Percentiles rank a stretch among this genome's conserved stretches.
phyloP scores from a whole-genome alignment of 2,888 invertebrate genomes.

The Heterodera filipjevi region DNA sequence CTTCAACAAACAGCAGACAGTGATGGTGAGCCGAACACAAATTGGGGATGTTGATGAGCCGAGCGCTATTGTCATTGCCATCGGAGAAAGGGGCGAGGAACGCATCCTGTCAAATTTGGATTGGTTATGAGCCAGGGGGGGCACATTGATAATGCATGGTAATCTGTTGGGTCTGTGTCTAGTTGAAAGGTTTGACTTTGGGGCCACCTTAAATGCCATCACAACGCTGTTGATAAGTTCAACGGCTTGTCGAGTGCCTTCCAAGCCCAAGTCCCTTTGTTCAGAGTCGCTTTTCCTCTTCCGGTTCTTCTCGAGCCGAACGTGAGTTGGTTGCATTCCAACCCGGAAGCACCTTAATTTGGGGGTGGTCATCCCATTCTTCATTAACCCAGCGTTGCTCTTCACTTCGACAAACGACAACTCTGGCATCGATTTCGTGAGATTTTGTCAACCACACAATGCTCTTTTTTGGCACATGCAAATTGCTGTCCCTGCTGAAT shows the following conservation, averaged over 20 bases:
- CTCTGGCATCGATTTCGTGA: constrained; percentile 55
- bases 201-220: constrained; percentile 12
- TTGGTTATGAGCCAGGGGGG: no score
- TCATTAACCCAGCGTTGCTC: not conserved
- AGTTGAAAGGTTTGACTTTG: no score
- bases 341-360: constrained; percentile 34
- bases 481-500: constrained; percentile 50
- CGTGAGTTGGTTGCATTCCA: constrained; percentile 44
- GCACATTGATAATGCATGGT: not conserved
- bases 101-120: not conserved
- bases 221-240: constrained; percentile 13
- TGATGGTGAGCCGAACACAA: not conserved
- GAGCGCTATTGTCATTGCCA: not conserved
- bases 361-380: not conserved
- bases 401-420: constrained; percentile 54
- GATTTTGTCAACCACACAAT: constrained; percentile 47
- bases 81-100: not conserved
- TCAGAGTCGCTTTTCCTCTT: constrained; percentile 38
- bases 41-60: not conserved
- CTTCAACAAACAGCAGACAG: not conserved
- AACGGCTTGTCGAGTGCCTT: constrained; percentile 24
- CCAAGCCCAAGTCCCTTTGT: constrained; percentile 22
- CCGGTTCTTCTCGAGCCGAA: constrained; percentile 42
- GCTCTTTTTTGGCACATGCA: constrained; percentile 46
- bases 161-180: not conserved